Evolutionary conservation across 1,140 invertebrate genomes (phyloP).

Genomic region (Dendroctonus valens): DNA sequence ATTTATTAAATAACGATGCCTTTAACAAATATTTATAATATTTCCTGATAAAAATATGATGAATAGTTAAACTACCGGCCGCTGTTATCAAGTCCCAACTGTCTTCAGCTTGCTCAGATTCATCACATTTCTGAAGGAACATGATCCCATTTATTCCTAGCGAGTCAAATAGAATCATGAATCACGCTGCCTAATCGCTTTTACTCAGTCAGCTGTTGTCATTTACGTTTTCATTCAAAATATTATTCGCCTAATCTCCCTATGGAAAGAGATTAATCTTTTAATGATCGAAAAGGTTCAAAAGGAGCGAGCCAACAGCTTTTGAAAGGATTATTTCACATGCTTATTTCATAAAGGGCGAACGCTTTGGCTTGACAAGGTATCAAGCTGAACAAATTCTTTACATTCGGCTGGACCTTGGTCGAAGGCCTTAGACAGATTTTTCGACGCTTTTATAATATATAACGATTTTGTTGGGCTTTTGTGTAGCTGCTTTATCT

Average conservation of each 20-base stretch:
- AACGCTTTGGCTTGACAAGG: conserved; percentile 16
- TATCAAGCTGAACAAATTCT: conserved; percentile 24
- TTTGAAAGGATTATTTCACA: conserved; percentile 26
- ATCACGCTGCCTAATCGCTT: not conserved
- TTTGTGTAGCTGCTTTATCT: not conserved
- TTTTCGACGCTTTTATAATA: conserved; percentile 2
- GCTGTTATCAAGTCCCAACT: too few species aligned
- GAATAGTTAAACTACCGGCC: too few species aligned
- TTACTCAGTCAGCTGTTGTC: conserved; percentile 19
- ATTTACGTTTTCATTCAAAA: conserved; percentile 20
- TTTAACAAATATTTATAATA: too few species aligned
- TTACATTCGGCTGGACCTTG: conserved; percentile 15
- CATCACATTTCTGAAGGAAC: too few species aligned
- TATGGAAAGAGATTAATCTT: conserved; percentile 8
- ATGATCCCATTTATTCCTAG: too few species aligned
- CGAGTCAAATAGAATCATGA: too few species aligned
- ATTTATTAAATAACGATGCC: too few species aligned
- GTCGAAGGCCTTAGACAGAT: conserved; percentile 11
- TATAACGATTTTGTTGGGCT: not conserved
- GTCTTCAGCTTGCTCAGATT: too few species aligned
- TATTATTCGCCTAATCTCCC: conserved; percentile 17
- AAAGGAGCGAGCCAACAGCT: conserved; percentile 18
- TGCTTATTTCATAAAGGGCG: conserved; percentile 25
- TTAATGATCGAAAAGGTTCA: conserved; percentile 10
- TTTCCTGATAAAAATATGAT: too few species aligned